Percentiles rank a stretch among this genome's conserved stretches.
These are phyloP conservation scores for Lagocephalus sceleratus DNA, from an alignment of 2,797 vertebrate species.

Conservation along the genomic window DNA sequence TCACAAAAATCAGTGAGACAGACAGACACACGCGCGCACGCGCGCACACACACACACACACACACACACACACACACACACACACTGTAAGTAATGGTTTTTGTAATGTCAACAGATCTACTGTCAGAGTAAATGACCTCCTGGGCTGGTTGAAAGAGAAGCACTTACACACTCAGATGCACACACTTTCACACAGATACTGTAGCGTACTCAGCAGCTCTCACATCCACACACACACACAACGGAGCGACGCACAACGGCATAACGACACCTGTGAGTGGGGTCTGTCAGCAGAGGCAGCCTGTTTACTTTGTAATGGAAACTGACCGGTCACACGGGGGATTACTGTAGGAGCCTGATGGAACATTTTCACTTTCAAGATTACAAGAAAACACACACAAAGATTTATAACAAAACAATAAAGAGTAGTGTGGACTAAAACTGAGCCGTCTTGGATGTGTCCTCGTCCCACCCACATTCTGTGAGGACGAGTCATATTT, in stretches of 20 bases:
- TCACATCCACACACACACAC: constrained; percentile 10
- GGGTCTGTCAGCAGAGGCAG: constrained; percentile 41
- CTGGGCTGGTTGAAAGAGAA: constrained; percentile 29
- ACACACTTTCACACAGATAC: constrained; percentile 40
- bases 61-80: constrained; percentile 39
- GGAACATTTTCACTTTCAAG: neutral
- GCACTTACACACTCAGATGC: constrained; percentile 51
- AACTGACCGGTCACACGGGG: constrained; percentile 57
- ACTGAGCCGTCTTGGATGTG: no score
- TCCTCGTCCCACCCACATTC: no score
- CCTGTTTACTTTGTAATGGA: constrained; percentile 68
- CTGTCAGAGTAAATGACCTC: constrained; percentile 70
- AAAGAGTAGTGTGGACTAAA: neutral
- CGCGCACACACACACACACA: constrained; percentile 12
- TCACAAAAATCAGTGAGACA: constrained; percentile 8
- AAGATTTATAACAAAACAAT: no score
- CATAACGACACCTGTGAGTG: constrained; percentile 67
- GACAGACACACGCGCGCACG: neutral
- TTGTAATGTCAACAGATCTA: constrained; percentile 55
- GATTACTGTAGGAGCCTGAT: constrained; percentile 35
- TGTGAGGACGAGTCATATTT: no score
- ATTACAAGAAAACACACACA: no score
- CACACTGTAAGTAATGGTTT: constrained; percentile 55
- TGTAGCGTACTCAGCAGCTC: neutral
- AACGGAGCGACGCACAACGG: constrained; percentile 7